phyloP scores from a whole-genome alignment of 2,113 vertebrate genomes.

The Strix uralensis region DNA sequence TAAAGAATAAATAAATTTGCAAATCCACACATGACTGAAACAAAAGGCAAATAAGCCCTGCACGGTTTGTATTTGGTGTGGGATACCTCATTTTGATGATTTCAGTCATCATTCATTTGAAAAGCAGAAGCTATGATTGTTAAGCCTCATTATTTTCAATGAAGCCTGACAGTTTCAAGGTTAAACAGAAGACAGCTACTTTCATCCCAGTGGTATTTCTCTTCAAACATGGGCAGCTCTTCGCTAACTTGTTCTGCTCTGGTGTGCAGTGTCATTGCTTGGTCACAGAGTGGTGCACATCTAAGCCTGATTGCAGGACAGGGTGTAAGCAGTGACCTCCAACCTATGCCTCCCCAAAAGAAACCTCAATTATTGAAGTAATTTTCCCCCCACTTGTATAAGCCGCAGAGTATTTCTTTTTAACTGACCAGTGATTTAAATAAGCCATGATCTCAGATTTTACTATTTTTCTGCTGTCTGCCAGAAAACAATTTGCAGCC shows the following conservation, averaged over 20 bases:
- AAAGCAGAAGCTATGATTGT: constrained; percentile 61
- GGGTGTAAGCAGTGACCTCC: neutral
- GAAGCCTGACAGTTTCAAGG: constrained; percentile 70
- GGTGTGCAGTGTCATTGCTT: constrained; percentile 21
- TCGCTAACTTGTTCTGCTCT: neutral
- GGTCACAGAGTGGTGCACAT: constrained; percentile 44
- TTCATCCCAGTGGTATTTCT: constrained; percentile 68
- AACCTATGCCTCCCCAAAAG: neutral
- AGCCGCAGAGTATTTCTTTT: neutral
- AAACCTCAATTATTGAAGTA: neutral
- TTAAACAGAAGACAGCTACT: constrained; percentile 73
- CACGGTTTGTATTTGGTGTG: neutral
- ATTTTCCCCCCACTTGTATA: neutral
- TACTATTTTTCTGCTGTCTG: neutral
- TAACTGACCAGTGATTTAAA: neutral
- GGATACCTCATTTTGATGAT: constrained; percentile 55
- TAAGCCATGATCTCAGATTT: neutral
- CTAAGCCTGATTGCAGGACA: neutral
- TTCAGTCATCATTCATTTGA: constrained; percentile 62
- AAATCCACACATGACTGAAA: constrained; percentile 20
- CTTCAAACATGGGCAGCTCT: constrained; percentile 48
- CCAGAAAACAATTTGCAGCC: neutral
- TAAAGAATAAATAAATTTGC: constrained; percentile 32
- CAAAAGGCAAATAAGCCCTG: constrained; percentile 34
- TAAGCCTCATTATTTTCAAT: constrained; percentile 73